These are phyloP conservation scores for Dicrurus megarhynchus DNA, from an alignment of 2,113 vertebrate species.

Conservation along the genomic window DNA sequence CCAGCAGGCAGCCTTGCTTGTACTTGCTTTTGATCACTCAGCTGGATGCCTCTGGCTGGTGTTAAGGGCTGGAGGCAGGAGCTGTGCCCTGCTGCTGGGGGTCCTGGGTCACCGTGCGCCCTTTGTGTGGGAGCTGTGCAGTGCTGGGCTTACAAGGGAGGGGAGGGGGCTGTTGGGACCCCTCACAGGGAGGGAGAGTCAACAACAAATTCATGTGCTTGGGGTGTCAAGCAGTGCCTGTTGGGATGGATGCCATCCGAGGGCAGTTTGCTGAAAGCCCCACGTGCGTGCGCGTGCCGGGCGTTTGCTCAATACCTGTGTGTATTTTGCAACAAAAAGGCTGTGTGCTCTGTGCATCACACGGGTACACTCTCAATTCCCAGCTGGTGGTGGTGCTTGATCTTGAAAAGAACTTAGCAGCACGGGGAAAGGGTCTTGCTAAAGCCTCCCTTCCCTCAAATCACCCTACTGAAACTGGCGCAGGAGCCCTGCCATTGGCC, in stretches of 20 bases:
- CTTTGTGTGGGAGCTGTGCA: neutral
- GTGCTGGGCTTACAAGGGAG: neutral
- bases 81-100: neutral
- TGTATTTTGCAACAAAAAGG: neutral
- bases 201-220: neutral
- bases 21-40: conserved; percentile 46
- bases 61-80: neutral
- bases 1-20: conserved; percentile 11
- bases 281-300: fast-evolving
- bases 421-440: neutral
- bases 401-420: neutral
- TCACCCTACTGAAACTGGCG: neutral
- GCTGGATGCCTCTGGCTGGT: neutral
- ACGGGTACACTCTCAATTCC: neutral
- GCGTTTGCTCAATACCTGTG: neutral
- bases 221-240: neutral
- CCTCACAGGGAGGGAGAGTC: neutral
- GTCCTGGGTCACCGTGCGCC: neutral
- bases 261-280: neutral
- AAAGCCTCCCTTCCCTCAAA: neutral
- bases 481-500: neutral
- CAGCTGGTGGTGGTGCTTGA: neutral
- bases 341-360: neutral
- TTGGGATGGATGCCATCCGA: neutral
- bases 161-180: neutral